Base-by-base conservation (phyloP, 2,113 vertebrate species). In the Pteronura brasiliensis region DNA sequence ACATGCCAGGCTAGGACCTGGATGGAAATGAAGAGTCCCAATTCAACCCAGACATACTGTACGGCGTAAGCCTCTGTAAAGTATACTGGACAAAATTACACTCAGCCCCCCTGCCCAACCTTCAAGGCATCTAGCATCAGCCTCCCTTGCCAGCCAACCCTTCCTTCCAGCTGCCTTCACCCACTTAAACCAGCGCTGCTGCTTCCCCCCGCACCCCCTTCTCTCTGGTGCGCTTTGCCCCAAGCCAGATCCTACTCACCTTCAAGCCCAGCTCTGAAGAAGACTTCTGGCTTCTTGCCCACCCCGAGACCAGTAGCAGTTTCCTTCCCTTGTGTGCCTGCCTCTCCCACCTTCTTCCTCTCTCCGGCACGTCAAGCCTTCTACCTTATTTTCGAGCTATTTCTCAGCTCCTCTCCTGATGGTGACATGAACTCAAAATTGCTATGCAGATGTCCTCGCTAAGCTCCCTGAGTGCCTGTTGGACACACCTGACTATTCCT, bases 11-110 rank as follows among this genome's bases (percentile, higher is more conserved):
- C 25, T 23, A 21, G 31, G 34, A 17, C 9, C 52, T n/a, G 15
- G 44, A 3, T 7, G 20, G 82, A 42, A 25, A 2, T 29, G 34
- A 65, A 1, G 21, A 4, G 4, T 34, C 0, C 11, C 20, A 0
- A 1, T 3, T 36, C 49, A 14, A 20, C 23, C 3, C 1, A 0
- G 42, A 31, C 3, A 0, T 20, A 0, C 1, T 0, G 1, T 4
- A 39, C 11, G n/a, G n/a, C 47, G 0, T 9, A 29, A 29, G 4
- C 12, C 55, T 59, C 55, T 49, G 12, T 3, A 3, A n/a, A 25
- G 42, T 11, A 1, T 11, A 1, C 14, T 1, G 1, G 14, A 39
- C 27, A 27, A 17, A 79, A 10, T 3, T 5, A 3, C 13, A 0
- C 20, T 12, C 76, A 18, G 15, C 42, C 27, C 14, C 42, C 27